phyloP scores from a whole-genome alignment of 2,888 invertebrate genomes.

The Protophormia terraenovae region DNA sequence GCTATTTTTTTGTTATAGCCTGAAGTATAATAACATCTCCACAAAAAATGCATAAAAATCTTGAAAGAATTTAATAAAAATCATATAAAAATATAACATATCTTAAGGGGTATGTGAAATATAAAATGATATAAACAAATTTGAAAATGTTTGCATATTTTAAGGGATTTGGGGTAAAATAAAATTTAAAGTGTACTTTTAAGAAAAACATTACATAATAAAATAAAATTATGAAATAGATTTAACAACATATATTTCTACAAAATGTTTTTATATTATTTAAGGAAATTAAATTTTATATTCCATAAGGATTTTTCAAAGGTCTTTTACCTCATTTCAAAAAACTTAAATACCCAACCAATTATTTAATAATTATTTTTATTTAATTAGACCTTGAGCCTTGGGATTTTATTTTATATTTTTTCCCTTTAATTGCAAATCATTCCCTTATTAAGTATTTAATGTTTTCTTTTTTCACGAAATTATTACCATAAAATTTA shows the following conservation, averaged over 20 bases:
- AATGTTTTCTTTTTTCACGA: no score
- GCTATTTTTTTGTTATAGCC: background rate
- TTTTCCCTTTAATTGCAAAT: no score
- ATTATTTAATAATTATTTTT: no score
- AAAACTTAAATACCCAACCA: no score
- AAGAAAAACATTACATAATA: background rate
- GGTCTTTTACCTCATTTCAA: no score
- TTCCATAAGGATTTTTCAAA: no score
- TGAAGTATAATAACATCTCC: background rate
- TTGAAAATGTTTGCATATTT: constrained; percentile 19
- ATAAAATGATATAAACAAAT: background rate
- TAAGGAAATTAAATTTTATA: background rate
- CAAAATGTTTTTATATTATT: background rate
- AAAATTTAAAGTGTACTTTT: background rate
- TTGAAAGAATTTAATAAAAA: constrained; percentile 25
- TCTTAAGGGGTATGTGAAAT: background rate
- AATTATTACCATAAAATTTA: no score
- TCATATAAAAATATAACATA: constrained; percentile 19
- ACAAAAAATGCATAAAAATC: background rate
- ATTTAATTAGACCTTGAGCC: no score
- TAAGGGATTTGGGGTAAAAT: background rate
- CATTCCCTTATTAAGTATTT: no score
- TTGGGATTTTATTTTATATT: no score
- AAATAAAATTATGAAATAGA: background rate
- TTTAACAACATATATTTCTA: no score